These are phyloP conservation scores for Araneus ventricosus DNA, from an alignment of 1,140 invertebrate genomes.

Conservation along the genomic window DNA sequence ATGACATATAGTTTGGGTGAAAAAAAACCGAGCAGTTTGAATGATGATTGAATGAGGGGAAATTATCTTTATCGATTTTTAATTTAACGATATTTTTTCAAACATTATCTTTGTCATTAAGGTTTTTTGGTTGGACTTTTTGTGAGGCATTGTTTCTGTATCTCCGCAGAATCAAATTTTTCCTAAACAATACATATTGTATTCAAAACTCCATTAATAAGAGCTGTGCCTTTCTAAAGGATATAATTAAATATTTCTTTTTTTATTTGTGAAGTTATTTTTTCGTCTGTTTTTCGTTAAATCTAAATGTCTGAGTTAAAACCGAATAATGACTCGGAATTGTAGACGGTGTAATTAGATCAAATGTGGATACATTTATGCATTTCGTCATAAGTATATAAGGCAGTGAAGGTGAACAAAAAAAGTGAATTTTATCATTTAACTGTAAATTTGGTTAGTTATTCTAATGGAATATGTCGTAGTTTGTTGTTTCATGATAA, in stretches of 20 bases:
- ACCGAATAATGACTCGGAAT: background rate
- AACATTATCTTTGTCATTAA: conserved; percentile 68
- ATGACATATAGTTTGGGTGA: conserved; percentile 56
- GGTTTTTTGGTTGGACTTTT: conserved; percentile 26
- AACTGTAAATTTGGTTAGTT: no score
- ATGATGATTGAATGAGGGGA: conserved; percentile 69
- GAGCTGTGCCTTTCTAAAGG: background rate
- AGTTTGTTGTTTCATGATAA: no score
- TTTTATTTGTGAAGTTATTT: conserved; percentile 4
- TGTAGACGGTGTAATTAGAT: background rate
- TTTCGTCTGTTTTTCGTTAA: background rate
- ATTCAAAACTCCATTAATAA: conserved; percentile 25
- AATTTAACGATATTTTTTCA: conserved; percentile 67
- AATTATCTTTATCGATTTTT: conserved; percentile 72
- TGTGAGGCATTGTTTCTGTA: conserved; percentile 39
- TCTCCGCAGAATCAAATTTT: conserved; percentile 35
- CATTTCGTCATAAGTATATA: background rate
- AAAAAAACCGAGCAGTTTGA: conserved; percentile 56
- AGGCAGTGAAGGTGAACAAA: no score
- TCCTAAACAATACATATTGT: conserved; percentile 54
- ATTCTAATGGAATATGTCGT: no score
- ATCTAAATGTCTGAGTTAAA: background rate
- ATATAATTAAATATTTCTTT: conserved; percentile 16
- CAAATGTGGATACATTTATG: background rate
- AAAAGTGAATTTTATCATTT: no score